A percentile compares a stretch with the other conserved stretches of the same genome.
phyloP scores from a whole-genome alignment of 2,113 vertebrate species.

The Spea multiplicata region DNA sequence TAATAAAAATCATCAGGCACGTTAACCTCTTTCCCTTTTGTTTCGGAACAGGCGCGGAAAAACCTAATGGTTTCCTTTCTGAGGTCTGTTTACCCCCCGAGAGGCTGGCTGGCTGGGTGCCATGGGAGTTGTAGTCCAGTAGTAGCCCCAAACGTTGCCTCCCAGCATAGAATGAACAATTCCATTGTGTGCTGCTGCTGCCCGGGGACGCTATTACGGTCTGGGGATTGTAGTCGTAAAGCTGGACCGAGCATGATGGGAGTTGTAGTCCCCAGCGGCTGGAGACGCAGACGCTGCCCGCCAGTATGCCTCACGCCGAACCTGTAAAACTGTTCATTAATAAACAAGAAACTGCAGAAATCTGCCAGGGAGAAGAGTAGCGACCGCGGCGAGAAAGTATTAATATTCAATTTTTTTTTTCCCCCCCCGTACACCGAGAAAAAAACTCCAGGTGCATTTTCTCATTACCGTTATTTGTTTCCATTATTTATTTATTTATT shows the following conservation, averaged over 20 bases:
- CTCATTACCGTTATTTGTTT: slow-evolving; percentile 16
- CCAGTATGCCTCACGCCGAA: not conserved
- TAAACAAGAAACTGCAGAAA: not conserved
- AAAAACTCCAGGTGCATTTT: slow-evolving; percentile 12
- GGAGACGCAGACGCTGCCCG: not conserved
- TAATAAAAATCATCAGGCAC: not conserved
- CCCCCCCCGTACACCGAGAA: not conserved
- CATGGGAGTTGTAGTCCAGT: too few relatives aligned
- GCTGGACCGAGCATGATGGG: not conserved
- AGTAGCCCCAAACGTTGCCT: too few relatives aligned
- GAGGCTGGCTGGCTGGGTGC: too few relatives aligned
- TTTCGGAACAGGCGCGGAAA: too few relatives aligned
- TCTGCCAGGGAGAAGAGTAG: not conserved
- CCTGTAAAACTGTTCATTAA: not conserved
- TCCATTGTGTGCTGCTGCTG: too few relatives aligned
- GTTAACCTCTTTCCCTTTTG: not conserved
- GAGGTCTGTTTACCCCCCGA: too few relatives aligned
- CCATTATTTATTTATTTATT: not conserved
- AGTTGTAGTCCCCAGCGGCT: not conserved
- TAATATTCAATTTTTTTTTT: not conserved
- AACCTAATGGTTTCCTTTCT: too few relatives aligned
- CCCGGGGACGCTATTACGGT: too few relatives aligned
- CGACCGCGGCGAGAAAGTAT: not conserved
- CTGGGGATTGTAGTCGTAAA: too few relatives aligned
- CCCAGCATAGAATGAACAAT: too few relatives aligned